These are phyloP conservation scores for Heliocidaris tuberculata DNA, from an alignment of 35 echinoderm and acorn worm genomes.

Conservation along the genomic window DNA sequence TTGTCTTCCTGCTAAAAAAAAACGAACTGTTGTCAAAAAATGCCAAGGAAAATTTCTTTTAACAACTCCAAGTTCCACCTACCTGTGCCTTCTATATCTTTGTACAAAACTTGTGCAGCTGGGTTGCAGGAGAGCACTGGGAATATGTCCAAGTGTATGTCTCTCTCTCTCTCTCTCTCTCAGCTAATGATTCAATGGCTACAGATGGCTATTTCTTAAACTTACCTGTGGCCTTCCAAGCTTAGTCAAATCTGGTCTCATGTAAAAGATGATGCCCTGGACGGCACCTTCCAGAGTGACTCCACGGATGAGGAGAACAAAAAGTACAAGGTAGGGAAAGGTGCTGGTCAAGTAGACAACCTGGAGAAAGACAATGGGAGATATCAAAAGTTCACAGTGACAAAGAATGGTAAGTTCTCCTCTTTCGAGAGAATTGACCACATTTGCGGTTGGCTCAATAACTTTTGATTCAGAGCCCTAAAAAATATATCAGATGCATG, in stretches of 20 bases:
- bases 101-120: too few relatives aligned
- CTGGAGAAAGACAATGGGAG: conserved; percentile 44
- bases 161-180: neutral
- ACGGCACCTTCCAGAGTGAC: conserved; percentile 76
- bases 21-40: too few relatives aligned
- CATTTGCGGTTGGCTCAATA: too few relatives aligned
- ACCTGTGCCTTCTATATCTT: too few relatives aligned
- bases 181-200: neutral
- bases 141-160: too few relatives aligned
- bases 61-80: too few relatives aligned
- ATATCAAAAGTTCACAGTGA: neutral
- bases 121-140: too few relatives aligned
- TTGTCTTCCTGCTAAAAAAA: too few relatives aligned
- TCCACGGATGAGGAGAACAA: conserved; percentile 68
- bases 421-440: too few relatives aligned
- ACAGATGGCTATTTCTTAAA: neutral
- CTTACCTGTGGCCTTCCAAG: conserved; percentile 61
- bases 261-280: conserved; percentile 79
- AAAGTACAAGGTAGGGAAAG: conserved; percentile 72
- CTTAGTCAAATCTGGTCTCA: conserved; percentile 67
- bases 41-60: too few relatives aligned
- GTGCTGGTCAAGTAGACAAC: conserved; percentile 83
- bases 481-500: too few relatives aligned
- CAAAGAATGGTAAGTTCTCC: neutral
- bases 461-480: too few relatives aligned